A percentile compares a stretch with the other conserved stretches of the same genome.
phyloP scores from a whole-genome alignment of 2,888 invertebrate species.

The Stramonita haemastoma region DNA sequence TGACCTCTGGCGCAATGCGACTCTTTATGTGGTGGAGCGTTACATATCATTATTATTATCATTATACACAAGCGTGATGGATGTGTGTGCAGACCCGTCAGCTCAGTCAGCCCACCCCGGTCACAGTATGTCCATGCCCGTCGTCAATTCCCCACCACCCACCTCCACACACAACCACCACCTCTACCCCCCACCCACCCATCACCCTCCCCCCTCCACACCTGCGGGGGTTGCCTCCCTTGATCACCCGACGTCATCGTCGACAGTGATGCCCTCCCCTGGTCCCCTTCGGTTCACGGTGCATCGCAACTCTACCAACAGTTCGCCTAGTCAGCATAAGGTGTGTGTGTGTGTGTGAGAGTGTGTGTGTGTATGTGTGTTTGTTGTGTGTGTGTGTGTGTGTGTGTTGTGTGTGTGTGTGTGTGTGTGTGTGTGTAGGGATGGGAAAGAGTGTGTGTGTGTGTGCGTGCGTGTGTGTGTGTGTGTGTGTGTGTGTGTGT shows the following conservation, averaged over 20 bases:
- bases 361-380: not conserved
- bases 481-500: too few species aligned
- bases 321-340: slow-evolving; percentile 40
- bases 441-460: too few species aligned
- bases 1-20: too few species aligned
- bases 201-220: not conserved
- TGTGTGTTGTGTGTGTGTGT: too few species aligned
- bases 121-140: slow-evolving; percentile 45
- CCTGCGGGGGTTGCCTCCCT: not conserved
- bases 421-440: too few species aligned
- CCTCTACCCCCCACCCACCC: slow-evolving; percentile 34
- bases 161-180: slow-evolving; percentile 32
- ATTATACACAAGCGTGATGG: not conserved
- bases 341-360: not conserved
- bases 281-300: slow-evolving; percentile 43
- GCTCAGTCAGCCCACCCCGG: slow-evolving; percentile 51
- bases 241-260: slow-evolving; percentile 42
- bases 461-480: too few species aligned
- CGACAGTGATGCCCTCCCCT: slow-evolving; percentile 41
- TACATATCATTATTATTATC: too few species aligned
- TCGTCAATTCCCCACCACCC: slow-evolving; percentile 15
- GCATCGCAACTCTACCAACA: slow-evolving; percentile 32
- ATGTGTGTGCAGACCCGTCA: slow-evolving; percentile 53
- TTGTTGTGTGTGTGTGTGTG: too few species aligned
- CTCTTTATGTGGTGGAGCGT: too few species aligned